Conservation (phyloP, 2,797 vertebrate genomes). For the Ammospiza maritima region DNA sequence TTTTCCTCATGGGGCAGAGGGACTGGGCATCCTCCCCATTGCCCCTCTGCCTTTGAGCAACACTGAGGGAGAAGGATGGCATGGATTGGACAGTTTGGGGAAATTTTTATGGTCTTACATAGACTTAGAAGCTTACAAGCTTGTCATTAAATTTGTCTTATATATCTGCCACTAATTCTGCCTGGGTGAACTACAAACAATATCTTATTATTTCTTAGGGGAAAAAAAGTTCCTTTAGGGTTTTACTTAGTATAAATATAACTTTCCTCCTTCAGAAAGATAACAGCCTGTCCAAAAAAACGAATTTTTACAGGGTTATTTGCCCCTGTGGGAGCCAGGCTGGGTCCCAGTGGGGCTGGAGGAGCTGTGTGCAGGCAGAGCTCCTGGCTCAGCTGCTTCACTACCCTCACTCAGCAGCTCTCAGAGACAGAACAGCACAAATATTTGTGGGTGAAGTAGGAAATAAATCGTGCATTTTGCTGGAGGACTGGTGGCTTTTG, state of each 20-base stretch:
- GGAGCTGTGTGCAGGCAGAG: accelerated
- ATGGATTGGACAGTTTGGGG: accelerated
- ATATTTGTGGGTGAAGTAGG: background rate
- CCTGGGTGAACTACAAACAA: background rate
- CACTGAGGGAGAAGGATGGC: background rate
- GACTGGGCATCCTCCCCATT: accelerated
- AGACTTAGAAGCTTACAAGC: background rate
- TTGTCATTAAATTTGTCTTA: background rate
- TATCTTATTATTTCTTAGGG: background rate
- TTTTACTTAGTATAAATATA: background rate
- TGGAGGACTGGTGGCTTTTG: slow-evolving; percentile 15
- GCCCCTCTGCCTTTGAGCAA: background rate
- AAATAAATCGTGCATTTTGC: slow-evolving; percentile 24
- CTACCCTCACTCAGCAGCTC: background rate
- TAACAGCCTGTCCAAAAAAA: background rate
- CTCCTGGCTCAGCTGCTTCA: background rate
- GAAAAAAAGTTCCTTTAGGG: accelerated
- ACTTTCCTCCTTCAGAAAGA: background rate
- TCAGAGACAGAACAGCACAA: slow-evolving; percentile 12
- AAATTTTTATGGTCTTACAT: background rate
- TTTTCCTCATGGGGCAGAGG: background rate
- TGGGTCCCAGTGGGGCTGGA: background rate
- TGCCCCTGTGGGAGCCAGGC: background rate
- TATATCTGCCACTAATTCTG: background rate
- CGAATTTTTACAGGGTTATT: background rate